Evolutionary conservation across 1,140 invertebrate genomes (phyloP), one percentile per base, ranked within the genome.

Genomic region (Lamellibrachia luymesi): DNA sequence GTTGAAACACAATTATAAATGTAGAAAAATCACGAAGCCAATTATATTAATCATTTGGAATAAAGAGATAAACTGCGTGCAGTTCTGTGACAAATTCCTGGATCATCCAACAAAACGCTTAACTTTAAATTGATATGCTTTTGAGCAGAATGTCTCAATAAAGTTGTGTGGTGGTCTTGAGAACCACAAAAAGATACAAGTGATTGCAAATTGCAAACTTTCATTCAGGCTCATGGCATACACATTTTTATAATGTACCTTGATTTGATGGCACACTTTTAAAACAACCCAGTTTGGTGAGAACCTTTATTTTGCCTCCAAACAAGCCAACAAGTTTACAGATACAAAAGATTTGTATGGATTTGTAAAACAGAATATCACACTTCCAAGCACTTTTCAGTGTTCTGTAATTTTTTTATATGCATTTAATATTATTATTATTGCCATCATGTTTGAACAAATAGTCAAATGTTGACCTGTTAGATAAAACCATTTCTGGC

Each of bases 221-320:
- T 38, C 38, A 38, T 38, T 38, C 38, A 38, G 38, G 38, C 38
- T 38, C 1, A 38, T 38, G 38, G 38, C 38, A 38, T 38, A 38
- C 38, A 38, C 38, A 38, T 38, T 80, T 56, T 56, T 6, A 22
- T 80, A 22, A 80, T 80, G 64, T 80, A 22, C 25, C 17, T 22
- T 22, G 25, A 80, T 80, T 80, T 17, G 13, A 80, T 22, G 25
- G 64, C 17, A 80, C 13, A 22, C 64, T 17, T 80, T 80, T 80
- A 80, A 80, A 80, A 80, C 64, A 80, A 80, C 13, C 64, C 64
- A 80, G 64, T 80, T 80, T 80, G 64, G 64, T 4, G 64, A 80
- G 64, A 80, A 80, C 64, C 64, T 80, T 80, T 80, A 80, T 80
- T 80, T 80, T 80, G 64, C 64, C 64, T 80, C 64, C 64, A 80